phyloP scores from a whole-genome alignment of 2,888 invertebrate genomes.

The Eledona agricola region DNA sequence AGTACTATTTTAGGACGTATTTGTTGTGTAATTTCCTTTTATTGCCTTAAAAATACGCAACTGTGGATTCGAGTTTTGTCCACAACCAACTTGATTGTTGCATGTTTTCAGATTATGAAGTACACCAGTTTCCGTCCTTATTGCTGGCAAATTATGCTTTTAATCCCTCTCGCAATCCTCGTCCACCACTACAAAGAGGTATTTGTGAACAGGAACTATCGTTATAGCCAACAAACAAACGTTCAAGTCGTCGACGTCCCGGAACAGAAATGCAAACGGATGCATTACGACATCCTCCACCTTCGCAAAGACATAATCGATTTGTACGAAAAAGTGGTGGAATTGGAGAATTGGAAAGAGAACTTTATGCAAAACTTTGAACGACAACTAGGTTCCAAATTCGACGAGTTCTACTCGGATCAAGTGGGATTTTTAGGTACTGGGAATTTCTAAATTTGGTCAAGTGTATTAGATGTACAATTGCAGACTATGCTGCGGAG shows the following conservation, averaged over 20 bases:
- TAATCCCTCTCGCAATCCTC: too few relatives aligned
- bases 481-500: constrained; percentile 68
- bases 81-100: too few relatives aligned
- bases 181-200: constrained; percentile 4
- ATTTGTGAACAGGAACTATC: background rate
- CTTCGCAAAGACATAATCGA: constrained; percentile 11
- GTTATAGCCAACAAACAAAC: constrained; percentile 4
- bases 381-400: background rate
- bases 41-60: too few relatives aligned
- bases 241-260: background rate
- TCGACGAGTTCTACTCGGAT: constrained; percentile 17
- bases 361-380: constrained; percentile 4
- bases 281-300: constrained; percentile 10
- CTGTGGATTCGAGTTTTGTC: too few relatives aligned
- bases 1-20: too few relatives aligned
- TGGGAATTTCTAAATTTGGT: background rate
- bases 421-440: constrained; percentile 60
- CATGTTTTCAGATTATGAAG: too few relatives aligned
- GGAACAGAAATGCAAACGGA: constrained; percentile 6
- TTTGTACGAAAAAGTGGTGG: constrained; percentile 4
- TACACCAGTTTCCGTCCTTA: too few relatives aligned
- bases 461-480: constrained; percentile 6
- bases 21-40: too few relatives aligned
- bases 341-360: constrained; percentile 6
- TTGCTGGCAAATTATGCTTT: too few relatives aligned